A percentile compares a stretch with the other conserved stretches of the same genome.
phyloP scores from a whole-genome alignment of 2,797 vertebrate species.

The Gadopsis marmoratus region DNA sequence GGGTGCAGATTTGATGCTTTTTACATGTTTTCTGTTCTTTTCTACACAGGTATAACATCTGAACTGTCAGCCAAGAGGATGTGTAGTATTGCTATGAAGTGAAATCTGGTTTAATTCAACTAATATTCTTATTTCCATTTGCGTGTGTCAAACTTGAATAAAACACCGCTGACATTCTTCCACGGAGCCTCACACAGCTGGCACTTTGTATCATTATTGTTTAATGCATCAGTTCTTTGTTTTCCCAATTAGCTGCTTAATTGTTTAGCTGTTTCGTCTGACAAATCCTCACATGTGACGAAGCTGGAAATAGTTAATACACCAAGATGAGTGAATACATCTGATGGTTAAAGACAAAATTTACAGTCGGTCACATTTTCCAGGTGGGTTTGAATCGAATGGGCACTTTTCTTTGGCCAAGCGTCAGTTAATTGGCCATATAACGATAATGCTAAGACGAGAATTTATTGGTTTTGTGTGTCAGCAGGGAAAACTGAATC shows the following conservation, averaged over 20 bases:
- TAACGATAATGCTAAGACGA: not conserved
- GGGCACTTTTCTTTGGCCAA: not conserved
- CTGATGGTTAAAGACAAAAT: not conserved
- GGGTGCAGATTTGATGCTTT: not conserved
- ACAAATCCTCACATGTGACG: not conserved
- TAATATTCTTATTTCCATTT: not conserved
- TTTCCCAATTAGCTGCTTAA: not conserved
- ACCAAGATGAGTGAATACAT: not conserved
- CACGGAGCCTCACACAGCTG: not conserved
- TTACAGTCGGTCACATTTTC: not conserved
- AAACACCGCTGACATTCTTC: not conserved
- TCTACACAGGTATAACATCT: not conserved
- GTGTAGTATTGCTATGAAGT: not conserved
- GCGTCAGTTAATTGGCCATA: not conserved
- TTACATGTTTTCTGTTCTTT: not conserved
- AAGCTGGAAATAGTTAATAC: not conserved
- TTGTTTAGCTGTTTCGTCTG: no score
- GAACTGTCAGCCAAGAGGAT: not conserved
- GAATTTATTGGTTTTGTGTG: constrained; percentile 2
- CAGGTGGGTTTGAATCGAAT: not conserved
- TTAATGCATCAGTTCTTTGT: not conserved
- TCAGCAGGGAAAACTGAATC: not conserved
- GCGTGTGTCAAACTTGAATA: not conserved
- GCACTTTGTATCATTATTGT: not conserved
- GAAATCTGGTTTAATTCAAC: no score